Conservation (phyloP, 2,888 invertebrate species). For the Apoda limacodes region DNA sequence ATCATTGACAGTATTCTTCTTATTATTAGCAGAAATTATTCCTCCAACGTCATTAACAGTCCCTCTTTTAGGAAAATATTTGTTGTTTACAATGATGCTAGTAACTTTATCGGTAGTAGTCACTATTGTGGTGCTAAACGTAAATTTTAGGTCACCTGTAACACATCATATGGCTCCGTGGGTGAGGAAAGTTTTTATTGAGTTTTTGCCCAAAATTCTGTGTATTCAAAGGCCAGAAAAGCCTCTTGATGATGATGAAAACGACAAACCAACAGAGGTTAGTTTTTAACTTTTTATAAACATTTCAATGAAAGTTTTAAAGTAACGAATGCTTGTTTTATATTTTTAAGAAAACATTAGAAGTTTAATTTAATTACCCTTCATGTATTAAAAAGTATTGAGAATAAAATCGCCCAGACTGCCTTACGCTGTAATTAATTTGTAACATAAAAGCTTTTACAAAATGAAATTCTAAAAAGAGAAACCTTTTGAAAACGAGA, state of each 20-base stretch:
- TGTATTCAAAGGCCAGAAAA: slow-evolving; percentile 91
- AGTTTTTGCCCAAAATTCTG: slow-evolving; percentile 86
- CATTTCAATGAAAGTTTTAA: slow-evolving; percentile 25
- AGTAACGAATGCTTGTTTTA: too few species aligned
- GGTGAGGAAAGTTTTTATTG: slow-evolving; percentile 88
- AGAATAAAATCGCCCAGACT: too few species aligned
- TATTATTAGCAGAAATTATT: slow-evolving; percentile 93
- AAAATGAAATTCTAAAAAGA: slow-evolving; percentile 40
- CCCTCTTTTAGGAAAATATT: slow-evolving; percentile 90
- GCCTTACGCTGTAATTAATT: too few species aligned
- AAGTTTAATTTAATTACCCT: too few species aligned
- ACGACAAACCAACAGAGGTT: slow-evolving; percentile 64
- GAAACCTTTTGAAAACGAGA: slow-evolving; percentile 40
- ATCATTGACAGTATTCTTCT: slow-evolving; percentile 94
- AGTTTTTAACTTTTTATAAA: slow-evolving; percentile 30
- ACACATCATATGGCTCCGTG: slow-evolving; percentile 94
- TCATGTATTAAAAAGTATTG: too few species aligned
- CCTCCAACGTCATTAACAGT: slow-evolving; percentile 94
- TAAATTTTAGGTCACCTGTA: slow-evolving; percentile 92
- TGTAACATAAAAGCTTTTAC: slow-evolving; percentile 43
- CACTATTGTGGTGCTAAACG: slow-evolving; percentile 93
- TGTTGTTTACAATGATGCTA: slow-evolving; percentile 94
- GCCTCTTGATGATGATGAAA: slow-evolving; percentile 74
- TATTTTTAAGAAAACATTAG: too few species aligned
- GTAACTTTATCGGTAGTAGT: slow-evolving; percentile 94